Conservation (phyloP, 2,888 invertebrate species). For the Allophyes oxyacanthae region DNA sequence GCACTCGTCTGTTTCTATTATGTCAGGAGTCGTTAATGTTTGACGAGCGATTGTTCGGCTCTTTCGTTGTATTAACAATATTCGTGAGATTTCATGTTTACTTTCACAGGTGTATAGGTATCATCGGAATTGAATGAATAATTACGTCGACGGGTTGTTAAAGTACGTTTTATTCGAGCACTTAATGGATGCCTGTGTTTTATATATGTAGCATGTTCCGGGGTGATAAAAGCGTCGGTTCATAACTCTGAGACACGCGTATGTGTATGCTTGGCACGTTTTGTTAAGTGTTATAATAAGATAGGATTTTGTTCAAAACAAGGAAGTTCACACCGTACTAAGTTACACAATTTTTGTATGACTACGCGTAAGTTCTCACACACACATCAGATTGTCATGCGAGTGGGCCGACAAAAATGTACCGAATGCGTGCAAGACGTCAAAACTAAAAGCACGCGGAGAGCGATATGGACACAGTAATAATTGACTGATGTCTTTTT, state of each 20-base stretch:
- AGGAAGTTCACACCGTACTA: slow-evolving; percentile 72
- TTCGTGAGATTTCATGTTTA: slow-evolving; percentile 74
- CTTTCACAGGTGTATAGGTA: slow-evolving; percentile 70
- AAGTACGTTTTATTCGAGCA: slow-evolving; percentile 60
- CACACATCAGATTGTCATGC: slow-evolving; percentile 78
- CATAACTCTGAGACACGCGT: slow-evolving; percentile 27
- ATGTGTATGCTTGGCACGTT: slow-evolving; percentile 47
- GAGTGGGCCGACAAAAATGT: slow-evolving; percentile 71
- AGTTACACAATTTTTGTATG: slow-evolving; percentile 73
- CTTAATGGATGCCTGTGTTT: slow-evolving; percentile 60
- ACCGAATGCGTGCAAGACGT: slow-evolving; percentile 53
- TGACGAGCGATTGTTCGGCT: slow-evolving; percentile 76
- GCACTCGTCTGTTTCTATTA: slow-evolving; percentile 83
- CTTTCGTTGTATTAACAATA: slow-evolving; percentile 73
- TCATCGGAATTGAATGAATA: slow-evolving; percentile 70
- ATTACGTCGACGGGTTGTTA: slow-evolving; percentile 64
- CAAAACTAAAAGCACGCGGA: slow-evolving; percentile 17
- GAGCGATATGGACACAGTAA: slow-evolving; percentile 14
- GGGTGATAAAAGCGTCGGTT: slow-evolving; percentile 47
- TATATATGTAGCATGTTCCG: slow-evolving; percentile 54
- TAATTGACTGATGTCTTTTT: slow-evolving; percentile 13
- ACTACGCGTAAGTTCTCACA: slow-evolving; percentile 80
- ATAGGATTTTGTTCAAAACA: slow-evolving; percentile 51
- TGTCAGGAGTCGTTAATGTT: slow-evolving; percentile 81
- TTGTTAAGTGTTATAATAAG: slow-evolving; percentile 50